Base-by-base conservation (phyloP, 2,888 invertebrate genomes). In the Hirtodrosophila trivittata region DNA sequence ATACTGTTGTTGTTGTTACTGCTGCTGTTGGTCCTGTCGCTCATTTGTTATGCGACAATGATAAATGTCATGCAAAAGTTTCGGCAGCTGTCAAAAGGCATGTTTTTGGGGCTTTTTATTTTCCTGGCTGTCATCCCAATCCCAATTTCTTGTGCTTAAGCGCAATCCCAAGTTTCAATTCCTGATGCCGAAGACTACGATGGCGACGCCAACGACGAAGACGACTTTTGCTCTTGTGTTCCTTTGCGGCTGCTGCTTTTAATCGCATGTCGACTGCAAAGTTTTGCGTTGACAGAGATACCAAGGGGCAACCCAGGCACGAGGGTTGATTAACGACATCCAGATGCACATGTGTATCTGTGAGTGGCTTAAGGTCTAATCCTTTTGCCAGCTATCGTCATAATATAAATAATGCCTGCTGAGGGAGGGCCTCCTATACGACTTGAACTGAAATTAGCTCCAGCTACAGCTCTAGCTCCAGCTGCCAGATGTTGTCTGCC, bases 21-120 rank as follows among this genome's bases (percentile, higher is more conserved):
- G 18, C 32, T 59, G 67, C 52, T 66, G 46, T 41, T 62, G n/a
- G n/a, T n/a, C 71, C 60, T 69, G 73, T 68, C 70, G 66, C 71
- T 88, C 85, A 88, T 82, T 87, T 81, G 78, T 77, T 77, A 75
- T 86, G 67, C 84, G 89, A 87, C 89, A 85, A 73, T 86, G 87
- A 88, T 87, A 78, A 88, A 88, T 88, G 88, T 78, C 87, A 87
- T 76, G 77, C 76, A 75, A 82, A 85, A 83, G 77, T 87, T 82
- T 86, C 81, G 82, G 84, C 77, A 85, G 77, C 87, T 88, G 88
- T 83, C 88, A 88, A 82, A 84, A 72, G 68, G 72, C 75, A 78
- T 85, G 80, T 75, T 77, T 63, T 66, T 70, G 70, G 43, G 55
- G 54, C 50, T 62, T 77, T 77, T 74, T 77, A 49, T 69, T 81